A percentile compares a stretch with the other conserved stretches of the same genome.
Evolutionary conservation across 2,888 invertebrate genomes (phyloP).

Genomic region (Drosophila yooni): DNA sequence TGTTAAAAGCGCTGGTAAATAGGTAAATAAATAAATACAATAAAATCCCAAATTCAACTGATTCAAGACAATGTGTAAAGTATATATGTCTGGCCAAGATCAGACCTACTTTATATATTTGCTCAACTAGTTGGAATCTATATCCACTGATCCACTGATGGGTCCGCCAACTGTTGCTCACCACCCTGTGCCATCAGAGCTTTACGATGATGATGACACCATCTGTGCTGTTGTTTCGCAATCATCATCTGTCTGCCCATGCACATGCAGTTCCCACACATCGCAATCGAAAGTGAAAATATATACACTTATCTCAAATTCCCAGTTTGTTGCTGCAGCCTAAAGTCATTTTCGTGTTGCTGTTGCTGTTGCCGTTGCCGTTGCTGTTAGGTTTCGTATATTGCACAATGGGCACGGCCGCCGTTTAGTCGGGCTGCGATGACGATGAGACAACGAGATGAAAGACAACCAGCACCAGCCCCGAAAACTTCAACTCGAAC

Average conservation of each 20-base stretch:
- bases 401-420: conserved; percentile 68
- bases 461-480: conserved; percentile 22
- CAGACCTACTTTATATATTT: background rate
- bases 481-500: conserved; percentile 34
- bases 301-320: conserved; percentile 32
- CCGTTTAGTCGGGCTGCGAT: conserved; percentile 22
- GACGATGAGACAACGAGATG: conserved; percentile 37
- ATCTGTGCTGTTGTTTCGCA: conserved; percentile 18
- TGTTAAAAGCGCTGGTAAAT: conserved; percentile 2
- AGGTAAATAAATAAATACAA: background rate
- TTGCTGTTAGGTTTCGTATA: conserved; percentile 46
- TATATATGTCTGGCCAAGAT: background rate
- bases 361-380: conserved; percentile 22
- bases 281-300: conserved; percentile 68
- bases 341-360: conserved; percentile 40
- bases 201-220: conserved; percentile 19
- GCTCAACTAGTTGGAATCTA: background rate
- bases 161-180: background rate
- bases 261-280: conserved; percentile 57
- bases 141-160: background rate
- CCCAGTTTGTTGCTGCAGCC: conserved; percentile 31
- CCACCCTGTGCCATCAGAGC: background rate
- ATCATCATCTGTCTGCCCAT: conserved; percentile 24
- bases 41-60: background rate
- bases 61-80: background rate